These are phyloP conservation scores for Nothocercus nigrocapillus DNA, from an alignment of 2,113 vertebrate genomes.

Conservation along the genomic window DNA sequence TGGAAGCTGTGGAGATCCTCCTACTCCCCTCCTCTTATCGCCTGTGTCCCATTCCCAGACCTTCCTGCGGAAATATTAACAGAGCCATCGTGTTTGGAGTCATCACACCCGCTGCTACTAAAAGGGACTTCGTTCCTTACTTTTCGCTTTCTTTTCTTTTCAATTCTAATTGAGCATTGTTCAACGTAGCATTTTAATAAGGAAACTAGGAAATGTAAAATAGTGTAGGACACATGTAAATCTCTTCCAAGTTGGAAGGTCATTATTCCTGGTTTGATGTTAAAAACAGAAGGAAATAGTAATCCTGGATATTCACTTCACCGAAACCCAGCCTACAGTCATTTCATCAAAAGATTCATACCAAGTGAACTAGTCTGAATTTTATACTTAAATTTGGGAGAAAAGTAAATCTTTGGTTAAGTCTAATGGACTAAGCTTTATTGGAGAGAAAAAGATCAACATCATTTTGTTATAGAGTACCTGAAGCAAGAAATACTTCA, in stretches of 20 bases:
- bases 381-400: background rate
- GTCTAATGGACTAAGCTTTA: background rate
- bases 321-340: background rate
- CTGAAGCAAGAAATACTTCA: background rate
- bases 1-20: background rate
- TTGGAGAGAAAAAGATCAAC: background rate
- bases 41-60: background rate
- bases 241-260: background rate
- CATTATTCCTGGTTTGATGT: background rate
- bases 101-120: background rate
- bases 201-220: background rate
- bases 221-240: background rate
- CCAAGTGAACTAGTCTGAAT: background rate
- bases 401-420: background rate
- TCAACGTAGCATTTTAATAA: background rate
- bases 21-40: fast-evolving
- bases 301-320: background rate
- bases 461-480: background rate
- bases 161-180: background rate
- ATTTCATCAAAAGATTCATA: background rate
- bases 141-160: background rate
- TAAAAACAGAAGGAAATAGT: background rate
- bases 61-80: background rate
- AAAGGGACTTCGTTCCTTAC: background rate
- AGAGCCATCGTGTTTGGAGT: background rate